Percentiles rank a stretch among this genome's conserved stretches.
Conservation (phyloP, 2,888 invertebrate species). For the Drosophila mimetica region DNA sequence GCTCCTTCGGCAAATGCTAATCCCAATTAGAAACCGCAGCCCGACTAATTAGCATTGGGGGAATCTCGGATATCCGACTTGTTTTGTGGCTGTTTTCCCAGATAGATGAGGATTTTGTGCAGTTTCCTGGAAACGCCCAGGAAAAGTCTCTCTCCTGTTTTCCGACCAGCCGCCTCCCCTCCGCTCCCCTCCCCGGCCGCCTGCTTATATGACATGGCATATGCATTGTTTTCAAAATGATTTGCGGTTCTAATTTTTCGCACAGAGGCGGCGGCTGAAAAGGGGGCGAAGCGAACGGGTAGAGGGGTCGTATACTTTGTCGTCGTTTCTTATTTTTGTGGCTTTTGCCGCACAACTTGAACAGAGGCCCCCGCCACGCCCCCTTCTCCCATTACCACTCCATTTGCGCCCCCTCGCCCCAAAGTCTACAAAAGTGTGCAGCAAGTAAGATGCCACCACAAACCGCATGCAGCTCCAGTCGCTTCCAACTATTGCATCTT, state of each 20-base stretch:
- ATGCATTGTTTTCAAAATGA: slow-evolving; percentile 77
- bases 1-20: slow-evolving; percentile 29
- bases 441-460: slow-evolving; percentile 71
- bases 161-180: neutral
- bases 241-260: slow-evolving; percentile 75
- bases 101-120: slow-evolving; percentile 27
- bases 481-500: slow-evolving; percentile 52
- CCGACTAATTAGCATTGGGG: slow-evolving; percentile 37
- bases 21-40: slow-evolving; percentile 40
- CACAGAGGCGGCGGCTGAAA: slow-evolving; percentile 29
- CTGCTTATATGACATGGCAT: slow-evolving; percentile 73
- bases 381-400: slow-evolving; percentile 5
- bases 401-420: slow-evolving; percentile 4
- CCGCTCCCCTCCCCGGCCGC: slow-evolving; percentile 17
- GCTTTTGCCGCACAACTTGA: slow-evolving; percentile 45
- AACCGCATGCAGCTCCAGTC: slow-evolving; percentile 64
- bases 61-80: slow-evolving; percentile 37
- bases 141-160: slow-evolving; percentile 11
- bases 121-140: slow-evolving; percentile 18
- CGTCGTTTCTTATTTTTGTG: slow-evolving; percentile 69
- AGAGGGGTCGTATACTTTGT: slow-evolving; percentile 61
- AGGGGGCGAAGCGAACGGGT: neutral
- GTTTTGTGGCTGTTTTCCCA: slow-evolving; percentile 14
- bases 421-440: slow-evolving; percentile 64
- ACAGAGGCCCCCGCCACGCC: slow-evolving; percentile 1